Evolutionary conservation across 2,113 vertebrate genomes (phyloP).

Genomic region (Chaenogobius annularis): DNA sequence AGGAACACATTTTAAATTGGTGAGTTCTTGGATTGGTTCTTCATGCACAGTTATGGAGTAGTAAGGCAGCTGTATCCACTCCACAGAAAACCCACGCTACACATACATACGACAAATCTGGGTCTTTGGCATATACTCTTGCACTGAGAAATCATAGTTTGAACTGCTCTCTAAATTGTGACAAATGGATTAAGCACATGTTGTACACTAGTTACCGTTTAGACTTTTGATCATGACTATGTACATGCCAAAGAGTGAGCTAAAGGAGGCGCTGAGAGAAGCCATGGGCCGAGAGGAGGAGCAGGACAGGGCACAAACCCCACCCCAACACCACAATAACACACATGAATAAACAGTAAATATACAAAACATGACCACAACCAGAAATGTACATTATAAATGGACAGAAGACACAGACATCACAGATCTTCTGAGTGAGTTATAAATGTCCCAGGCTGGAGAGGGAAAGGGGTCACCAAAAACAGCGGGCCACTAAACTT

Average conservation of each 20-base stretch:
- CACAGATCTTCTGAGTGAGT: not conserved
- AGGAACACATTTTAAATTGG: not conserved
- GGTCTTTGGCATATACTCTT: conserved; percentile 75
- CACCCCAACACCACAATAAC: conserved; percentile 67
- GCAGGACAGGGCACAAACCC: conserved; percentile 66
- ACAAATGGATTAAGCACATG: not conserved
- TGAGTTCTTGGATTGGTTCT: not conserved
- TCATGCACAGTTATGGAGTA: conserved; percentile 69
- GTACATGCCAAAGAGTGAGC: conserved; percentile 77
- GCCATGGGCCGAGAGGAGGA: conserved; percentile 77
- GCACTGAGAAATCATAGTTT: not conserved
- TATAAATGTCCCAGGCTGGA: not conserved
- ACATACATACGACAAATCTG: conserved; percentile 66
- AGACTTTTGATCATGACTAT: conserved; percentile 9
- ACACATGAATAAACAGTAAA: conserved; percentile 9
- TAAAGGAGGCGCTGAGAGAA: conserved; percentile 77
- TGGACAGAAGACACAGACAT: not conserved
- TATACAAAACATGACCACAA: too few relatives aligned
- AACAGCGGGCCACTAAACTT: conserved; percentile 19
- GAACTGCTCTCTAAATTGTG: not conserved
- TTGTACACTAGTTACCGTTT: not conserved
- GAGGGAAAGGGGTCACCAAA: conserved; percentile 5
- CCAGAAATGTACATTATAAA: too few relatives aligned
- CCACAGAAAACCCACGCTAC: conserved; percentile 64
- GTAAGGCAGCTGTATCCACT: conserved; percentile 78